phyloP scores from a whole-genome alignment of 2,888 invertebrate species.

The Oligia strigilis region DNA sequence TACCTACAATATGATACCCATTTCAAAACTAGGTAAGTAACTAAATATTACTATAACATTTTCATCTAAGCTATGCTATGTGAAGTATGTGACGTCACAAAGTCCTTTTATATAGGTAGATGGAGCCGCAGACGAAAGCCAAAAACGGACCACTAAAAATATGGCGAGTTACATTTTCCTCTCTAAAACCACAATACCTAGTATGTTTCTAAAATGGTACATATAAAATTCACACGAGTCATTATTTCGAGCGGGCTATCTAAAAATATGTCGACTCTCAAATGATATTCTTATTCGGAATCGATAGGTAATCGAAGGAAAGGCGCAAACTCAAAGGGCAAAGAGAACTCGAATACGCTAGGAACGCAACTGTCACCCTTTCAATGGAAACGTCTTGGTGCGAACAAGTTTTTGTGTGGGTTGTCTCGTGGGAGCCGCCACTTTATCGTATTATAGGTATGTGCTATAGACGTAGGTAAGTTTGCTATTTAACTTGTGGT shows the following conservation, averaged over 20 bases:
- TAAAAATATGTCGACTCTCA: slow-evolving; percentile 39
- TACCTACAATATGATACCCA: not conserved
- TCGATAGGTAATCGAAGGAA: slow-evolving; percentile 47
- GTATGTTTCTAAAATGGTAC: no score
- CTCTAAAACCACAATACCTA: slow-evolving; percentile 1
- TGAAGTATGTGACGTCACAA: not conserved
- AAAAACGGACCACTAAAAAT: slow-evolving; percentile 1
- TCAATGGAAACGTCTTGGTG: slow-evolving; percentile 72
- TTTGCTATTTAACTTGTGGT: slow-evolving; percentile 62
- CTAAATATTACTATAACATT: not conserved
- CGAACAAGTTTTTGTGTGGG: slow-evolving; percentile 80
- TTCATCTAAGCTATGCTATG: not conserved
- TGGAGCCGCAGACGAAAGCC: not conserved
- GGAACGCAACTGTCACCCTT: slow-evolving; percentile 65
- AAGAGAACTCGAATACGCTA: slow-evolving; percentile 57
- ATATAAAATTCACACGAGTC: not conserved
- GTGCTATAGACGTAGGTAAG: slow-evolving; percentile 66
- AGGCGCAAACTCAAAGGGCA: slow-evolving; percentile 55
- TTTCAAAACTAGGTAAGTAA: not conserved
- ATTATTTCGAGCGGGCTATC: slow-evolving; percentile 17
- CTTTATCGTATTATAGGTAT: slow-evolving; percentile 71
- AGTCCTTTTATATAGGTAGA: not conserved
- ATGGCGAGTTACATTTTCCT: not conserved
- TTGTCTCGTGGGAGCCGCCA: slow-evolving; percentile 76
- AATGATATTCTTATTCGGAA: slow-evolving; percentile 41